phyloP scores from a whole-genome alignment of 2,797 vertebrate genomes.

The Protonibea diacanthus region DNA sequence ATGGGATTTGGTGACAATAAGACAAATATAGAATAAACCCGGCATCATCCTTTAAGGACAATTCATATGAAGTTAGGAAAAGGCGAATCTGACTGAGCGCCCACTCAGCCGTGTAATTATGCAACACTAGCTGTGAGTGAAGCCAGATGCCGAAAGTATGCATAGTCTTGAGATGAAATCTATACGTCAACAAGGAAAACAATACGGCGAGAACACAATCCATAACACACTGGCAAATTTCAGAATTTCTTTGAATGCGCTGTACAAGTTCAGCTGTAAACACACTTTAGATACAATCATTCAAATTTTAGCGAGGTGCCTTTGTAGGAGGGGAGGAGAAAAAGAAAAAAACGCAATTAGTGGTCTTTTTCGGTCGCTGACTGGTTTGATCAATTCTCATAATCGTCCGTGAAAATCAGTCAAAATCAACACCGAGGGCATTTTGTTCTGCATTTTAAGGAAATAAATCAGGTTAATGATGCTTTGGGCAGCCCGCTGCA shows the following conservation, averaged over 20 bases:
- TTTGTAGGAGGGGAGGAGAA: background rate
- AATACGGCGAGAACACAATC: background rate
- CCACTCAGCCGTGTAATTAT: constrained; percentile 11
- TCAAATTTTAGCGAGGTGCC: background rate
- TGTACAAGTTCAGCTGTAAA: constrained; percentile 12
- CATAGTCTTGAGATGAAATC: constrained; percentile 13
- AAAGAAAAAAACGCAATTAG: constrained; percentile 17
- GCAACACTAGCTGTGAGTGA: constrained; percentile 2
- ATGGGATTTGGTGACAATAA: background rate
- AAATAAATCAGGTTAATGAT: constrained; percentile 73
- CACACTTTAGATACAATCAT: constrained; percentile 2
- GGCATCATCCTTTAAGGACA: background rate
- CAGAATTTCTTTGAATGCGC: background rate
- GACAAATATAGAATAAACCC: background rate
- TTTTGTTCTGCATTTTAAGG: constrained; percentile 52
- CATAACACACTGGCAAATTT: background rate
- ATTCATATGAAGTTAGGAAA: background rate
- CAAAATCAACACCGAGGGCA: constrained; percentile 44
- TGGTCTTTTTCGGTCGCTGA: constrained; percentile 38
- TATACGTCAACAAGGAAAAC: constrained; percentile 6
- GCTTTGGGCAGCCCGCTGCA: constrained; percentile 49
- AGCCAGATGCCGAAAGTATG: background rate
- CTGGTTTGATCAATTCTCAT: constrained; percentile 63
- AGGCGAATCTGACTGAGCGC: background rate
- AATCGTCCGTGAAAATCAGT: constrained; percentile 60